Base-by-base conservation (phyloP, 2,113 vertebrate species). In the Muscicapa adusta region DNA sequence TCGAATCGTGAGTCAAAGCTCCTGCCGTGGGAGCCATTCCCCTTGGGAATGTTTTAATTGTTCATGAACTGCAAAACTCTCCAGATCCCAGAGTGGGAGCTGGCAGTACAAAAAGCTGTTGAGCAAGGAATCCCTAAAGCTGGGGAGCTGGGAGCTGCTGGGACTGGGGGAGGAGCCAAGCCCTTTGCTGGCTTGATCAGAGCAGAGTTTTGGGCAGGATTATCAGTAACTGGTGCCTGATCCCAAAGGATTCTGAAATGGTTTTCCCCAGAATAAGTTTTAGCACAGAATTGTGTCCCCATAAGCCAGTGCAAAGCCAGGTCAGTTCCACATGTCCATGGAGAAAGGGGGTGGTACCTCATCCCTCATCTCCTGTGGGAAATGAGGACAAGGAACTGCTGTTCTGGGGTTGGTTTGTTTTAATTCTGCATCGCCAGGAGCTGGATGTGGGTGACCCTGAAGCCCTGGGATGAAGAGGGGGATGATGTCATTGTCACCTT, bases 1-100 rank as follows among this genome's bases (percentile, higher is more conserved):
- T 99, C 7, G 99, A 99, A 96, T 99, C 98, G 99, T 99, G 97
- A 99, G 99, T 98, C 51, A 10, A 2, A 2, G 25, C 36, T 20
- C 5, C 14, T n/a, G n/a, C 78, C 4, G 0, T 1, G 20, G 29
- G 2, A 6, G 31, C 25, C 40, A 0, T 4, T 38, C 13, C 3
- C 61, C 4, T 15, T 6, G 31, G 50, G n/a, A 60, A 28, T 12
- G 33, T 34, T n/a, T 3, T 4, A 4, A 8, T 2, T 38, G 12
- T 16, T 22, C 24, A 5, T 10, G n/a, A 34, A 1, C 36, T 79
- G 34, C 43, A 40, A 1, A 43, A 3, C 6, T 24, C 42, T 50
- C 18, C 24, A 0, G 4, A 2, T 10, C 29, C 51, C 42, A 40
- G 3, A 14, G 2, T 0, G 61, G 34, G 40, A 15, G 33, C 26